A percentile compares a stretch with the other conserved stretches of the same genome.
phyloP scores from a whole-genome alignment of 2,797 vertebrate genomes.

The Macropodus opercularis region DNA sequence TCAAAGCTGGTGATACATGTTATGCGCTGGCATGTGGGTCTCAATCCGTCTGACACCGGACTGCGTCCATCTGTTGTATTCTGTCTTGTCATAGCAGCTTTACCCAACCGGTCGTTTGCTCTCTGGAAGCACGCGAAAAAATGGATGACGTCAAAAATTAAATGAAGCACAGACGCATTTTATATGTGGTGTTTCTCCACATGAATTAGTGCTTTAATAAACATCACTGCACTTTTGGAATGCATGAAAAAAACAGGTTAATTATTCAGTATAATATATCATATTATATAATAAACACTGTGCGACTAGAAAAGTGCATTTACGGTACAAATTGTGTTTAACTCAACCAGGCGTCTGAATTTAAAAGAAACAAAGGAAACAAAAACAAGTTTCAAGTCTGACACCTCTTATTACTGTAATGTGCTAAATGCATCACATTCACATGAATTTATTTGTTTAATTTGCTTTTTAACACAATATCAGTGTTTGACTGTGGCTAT shows the following conservation, averaged over 20 bases:
- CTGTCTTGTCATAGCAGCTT: background rate
- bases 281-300: too few relatives aligned
- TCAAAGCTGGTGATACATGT: background rate
- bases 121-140: background rate
- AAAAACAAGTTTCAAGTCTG: too few relatives aligned
- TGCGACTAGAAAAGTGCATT: too few relatives aligned
- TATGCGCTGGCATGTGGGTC: background rate
- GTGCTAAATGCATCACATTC: background rate
- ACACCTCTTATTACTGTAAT: background rate
- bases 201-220: background rate
- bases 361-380: too few relatives aligned
- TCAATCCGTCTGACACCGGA: slow-evolving; percentile 1
- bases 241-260: too few relatives aligned
- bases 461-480: background rate
- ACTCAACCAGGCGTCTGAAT: too few relatives aligned
- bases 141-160: background rate
- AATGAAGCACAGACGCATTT: background rate
- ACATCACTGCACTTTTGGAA: too few relatives aligned
- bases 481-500: slow-evolving; percentile 15
- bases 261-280: too few relatives aligned
- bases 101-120: background rate
- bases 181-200: background rate
- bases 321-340: too few relatives aligned
- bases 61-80: slow-evolving; percentile 13
- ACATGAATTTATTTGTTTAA: background rate